Evolutionary conservation across 2,888 invertebrate species (phyloP), one percentile per base, ranked within the genome.

Genomic region (Caradrina kadenii): DNA sequence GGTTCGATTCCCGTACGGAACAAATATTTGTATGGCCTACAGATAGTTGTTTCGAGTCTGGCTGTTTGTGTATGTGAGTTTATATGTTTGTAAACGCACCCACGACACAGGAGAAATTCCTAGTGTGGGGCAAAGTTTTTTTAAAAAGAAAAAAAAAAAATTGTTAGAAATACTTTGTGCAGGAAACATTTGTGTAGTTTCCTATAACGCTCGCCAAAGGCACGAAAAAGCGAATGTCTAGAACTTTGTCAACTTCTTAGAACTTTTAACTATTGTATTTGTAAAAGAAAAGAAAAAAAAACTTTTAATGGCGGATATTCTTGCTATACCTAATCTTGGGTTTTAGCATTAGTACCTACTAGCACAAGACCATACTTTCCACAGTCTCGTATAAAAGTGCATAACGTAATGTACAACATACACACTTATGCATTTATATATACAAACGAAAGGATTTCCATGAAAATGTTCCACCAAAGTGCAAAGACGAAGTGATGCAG

Each of bases 231-330:
- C n/a, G 15, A 22, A 3, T 39, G n/a, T 50, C 13, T 31, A 45
- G 22, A 68, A 59, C 49, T 69, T 68, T 19, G 42, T 17, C 39
- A 49, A 49, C 17, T n/a, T 52, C n/a, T 6, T 48, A 48, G 10
- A 73, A 58, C 22, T 68, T 48, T 49, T 58, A 49, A 62, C 68
- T 49, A 35, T 59, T 21, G 19, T 59, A n/a, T 54, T 59, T 58
- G 11, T 58, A 13, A 21, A 31, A 56, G 21, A 31, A 56, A 56
- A 2, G 48, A 22, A 35, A n/a, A 26, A 3, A 65, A 31, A 56
- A 55, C 55, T 73, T 73, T 67, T 53, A 49, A 74, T 42, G 53
- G 26, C 19, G 11, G 6, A 15, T 42, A 52, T 52, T 35, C 22
- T 17, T 8, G 42, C 22, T 35, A 39, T 15, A 53, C 22, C 13